Evolutionary conservation across 2,888 invertebrate genomes (phyloP), one percentile per base, ranked within the genome.

Genomic region (Melanotus villosus): DNA sequence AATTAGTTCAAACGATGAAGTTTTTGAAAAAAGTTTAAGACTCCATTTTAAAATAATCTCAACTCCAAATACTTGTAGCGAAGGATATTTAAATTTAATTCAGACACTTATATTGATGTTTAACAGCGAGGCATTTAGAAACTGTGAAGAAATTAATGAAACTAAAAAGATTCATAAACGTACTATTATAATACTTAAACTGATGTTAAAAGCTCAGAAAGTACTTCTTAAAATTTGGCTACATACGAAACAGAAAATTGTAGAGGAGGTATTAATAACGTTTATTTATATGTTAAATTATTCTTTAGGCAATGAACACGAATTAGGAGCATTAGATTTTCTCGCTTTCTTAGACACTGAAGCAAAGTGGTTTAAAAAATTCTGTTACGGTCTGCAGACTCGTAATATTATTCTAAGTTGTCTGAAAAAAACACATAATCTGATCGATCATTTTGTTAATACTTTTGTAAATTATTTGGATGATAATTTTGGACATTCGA

Each of bases 51-150:
- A 73, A 68, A 65, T 78, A n/a, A 71, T 75, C 4, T 23, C 47
- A 1, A 70, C 66, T 41, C 72, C 74, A 2, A 59, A 59, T 50
- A 65, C 73, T 2, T 68, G 68, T 23, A 50, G 52, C 45, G 73
- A 74, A 19, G 76, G 76, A 16, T 75, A 75, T 63, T 63, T 73
- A 47, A 75, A 72, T 65, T 59, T 77, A 30, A 45, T 77, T 3
- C 60, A 69, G 47, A 58, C 65, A 41, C 62, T 75, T 16, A 52
- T 38, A 7, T 30, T 65, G n/a, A 38, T 73, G 10, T 66, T 71
- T 26, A 70, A 71, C 16, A 70, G 57, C 54, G 65, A 70, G 47
- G 10, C 5, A 26, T 47, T 47, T 10, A 45, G n/a, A 38, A 58
- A 26, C 10, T 43, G n/a, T 4, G 4, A 19, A 30, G 21, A 30